Base-by-base conservation (phyloP, 1,140 invertebrate genomes). In the Rhagoletis zephyria region DNA sequence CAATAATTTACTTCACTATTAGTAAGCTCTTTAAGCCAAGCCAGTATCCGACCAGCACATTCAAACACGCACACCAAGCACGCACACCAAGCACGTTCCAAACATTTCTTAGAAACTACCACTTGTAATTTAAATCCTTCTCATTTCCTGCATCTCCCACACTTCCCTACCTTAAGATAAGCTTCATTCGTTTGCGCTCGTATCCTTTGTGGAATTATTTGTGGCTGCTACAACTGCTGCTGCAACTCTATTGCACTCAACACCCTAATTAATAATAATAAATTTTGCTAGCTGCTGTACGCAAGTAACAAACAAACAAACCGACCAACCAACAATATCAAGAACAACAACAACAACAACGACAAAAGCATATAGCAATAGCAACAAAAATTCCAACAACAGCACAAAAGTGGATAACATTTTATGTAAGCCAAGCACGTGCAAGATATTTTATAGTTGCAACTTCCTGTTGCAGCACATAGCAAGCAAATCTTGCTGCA, bases 261-360 rank as follows among this genome's bases (percentile, higher is more conserved):
- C 74, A 81, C 74, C 74, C 74, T 81, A 81, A 81, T 81, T 81
- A 81, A 81, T 81, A 81, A 81, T 59, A 81, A 81, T 81, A 81
- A 81, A 81, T 81, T 81, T 81, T 81, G 48, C 16, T 81, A 81
- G 48, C 74, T 81, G 40, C 42, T 30, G 16, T 19, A 56, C 45
- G 74, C 74, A 81, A 81, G 48, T 51, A 77, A 77, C 74, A 48
- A 74, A 48, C 70, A 45, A 74, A 48, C 70, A 74, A 51, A 70
- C 19, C 0, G 65, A 30, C 30, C 30, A 30, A 30, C 30, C 4
- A 67, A 67, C 30, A 74, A 74, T 12, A 1, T 16, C 42, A 16
- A 16, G 6, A 4, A 74, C n/a, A 45, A 42, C 42, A 77, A 42
- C 42, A 77, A 42, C 14, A 77, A 77, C 1, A n/a, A 4, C 63